Evolutionary conservation across 2,797 vertebrate genomes (phyloP).

Genomic region (Psittacula echo): DNA sequence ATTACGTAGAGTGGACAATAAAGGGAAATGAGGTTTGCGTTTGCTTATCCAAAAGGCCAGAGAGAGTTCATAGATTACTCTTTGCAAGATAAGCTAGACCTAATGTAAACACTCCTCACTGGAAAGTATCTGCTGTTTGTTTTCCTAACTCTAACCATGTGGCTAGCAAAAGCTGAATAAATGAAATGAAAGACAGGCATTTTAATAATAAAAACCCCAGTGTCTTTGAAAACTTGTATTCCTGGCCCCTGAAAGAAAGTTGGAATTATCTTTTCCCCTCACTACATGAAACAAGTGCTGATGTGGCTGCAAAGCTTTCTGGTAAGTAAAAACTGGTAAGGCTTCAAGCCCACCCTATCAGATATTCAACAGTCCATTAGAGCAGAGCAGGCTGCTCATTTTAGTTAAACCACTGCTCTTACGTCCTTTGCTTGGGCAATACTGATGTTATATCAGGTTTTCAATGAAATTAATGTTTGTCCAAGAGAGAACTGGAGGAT

Average conservation of each 20-base stretch:
- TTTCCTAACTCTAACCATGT: slow-evolving; percentile 64
- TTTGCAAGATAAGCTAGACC: slow-evolving; percentile 59
- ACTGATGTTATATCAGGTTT: not conserved
- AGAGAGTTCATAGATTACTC: slow-evolving; percentile 66
- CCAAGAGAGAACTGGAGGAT: not conserved
- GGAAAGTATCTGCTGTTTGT: slow-evolving; percentile 66
- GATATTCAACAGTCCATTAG: not conserved
- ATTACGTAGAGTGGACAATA: slow-evolving; percentile 52
- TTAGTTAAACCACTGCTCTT: not conserved
- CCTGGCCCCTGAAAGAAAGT: not conserved
- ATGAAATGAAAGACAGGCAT: slow-evolving; percentile 13
- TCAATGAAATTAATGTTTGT: not conserved
- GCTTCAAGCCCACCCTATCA: not conserved
- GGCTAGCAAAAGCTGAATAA: slow-evolving; percentile 51
- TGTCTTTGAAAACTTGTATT: slow-evolving; percentile 2
- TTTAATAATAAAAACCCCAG: not conserved
- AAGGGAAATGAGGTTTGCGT: slow-evolving; percentile 66
- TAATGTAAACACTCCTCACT: slow-evolving; percentile 61
- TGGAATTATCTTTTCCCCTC: not conserved
- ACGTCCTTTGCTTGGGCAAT: not conserved
- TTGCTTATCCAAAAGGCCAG: slow-evolving; percentile 69
- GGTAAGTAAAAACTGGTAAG: not conserved
- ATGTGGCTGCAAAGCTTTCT: not conserved
- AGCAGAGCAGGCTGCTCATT: not conserved
- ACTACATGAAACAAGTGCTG: not conserved